Evolutionary conservation across 2,797 vertebrate genomes (phyloP).

Genomic region (Meriones psammophilus): DNA sequence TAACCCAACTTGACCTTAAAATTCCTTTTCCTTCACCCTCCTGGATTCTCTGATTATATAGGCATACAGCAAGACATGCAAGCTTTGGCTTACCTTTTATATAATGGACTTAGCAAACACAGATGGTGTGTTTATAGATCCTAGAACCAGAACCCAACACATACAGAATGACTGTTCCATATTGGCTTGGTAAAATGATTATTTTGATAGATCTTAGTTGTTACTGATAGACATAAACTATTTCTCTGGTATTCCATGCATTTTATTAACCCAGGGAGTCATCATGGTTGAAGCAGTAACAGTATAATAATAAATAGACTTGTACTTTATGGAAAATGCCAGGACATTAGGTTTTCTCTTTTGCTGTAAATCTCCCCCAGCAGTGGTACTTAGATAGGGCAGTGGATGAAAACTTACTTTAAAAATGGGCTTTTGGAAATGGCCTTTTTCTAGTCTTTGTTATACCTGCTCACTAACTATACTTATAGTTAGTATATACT

Average conservation of each 20-base stretch:
- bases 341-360: background rate
- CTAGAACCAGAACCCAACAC: background rate
- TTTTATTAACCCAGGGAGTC: background rate
- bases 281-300: background rate
- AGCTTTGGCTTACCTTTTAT: background rate
- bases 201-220: background rate
- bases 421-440: constrained; percentile 19
- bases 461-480: background rate
- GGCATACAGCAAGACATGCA: background rate
- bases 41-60: background rate
- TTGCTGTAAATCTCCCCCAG: constrained; percentile 20
- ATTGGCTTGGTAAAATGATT: constrained; percentile 22
- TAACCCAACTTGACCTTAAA: background rate
- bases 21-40: background rate
- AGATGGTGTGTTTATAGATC: background rate
- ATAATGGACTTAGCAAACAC: background rate
- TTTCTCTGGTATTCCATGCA: background rate
- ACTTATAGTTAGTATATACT: no score
- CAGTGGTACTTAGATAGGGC: background rate
- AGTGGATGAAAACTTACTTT: background rate
- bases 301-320: background rate
- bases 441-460: background rate
- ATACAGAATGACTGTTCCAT: background rate
- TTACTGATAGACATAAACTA: background rate
- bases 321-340: constrained; percentile 26